Evolutionary conservation across 2,797 vertebrate species (phyloP), one percentile per base, ranked within the genome.

Genomic region (Lacerta bilineata): DNA sequence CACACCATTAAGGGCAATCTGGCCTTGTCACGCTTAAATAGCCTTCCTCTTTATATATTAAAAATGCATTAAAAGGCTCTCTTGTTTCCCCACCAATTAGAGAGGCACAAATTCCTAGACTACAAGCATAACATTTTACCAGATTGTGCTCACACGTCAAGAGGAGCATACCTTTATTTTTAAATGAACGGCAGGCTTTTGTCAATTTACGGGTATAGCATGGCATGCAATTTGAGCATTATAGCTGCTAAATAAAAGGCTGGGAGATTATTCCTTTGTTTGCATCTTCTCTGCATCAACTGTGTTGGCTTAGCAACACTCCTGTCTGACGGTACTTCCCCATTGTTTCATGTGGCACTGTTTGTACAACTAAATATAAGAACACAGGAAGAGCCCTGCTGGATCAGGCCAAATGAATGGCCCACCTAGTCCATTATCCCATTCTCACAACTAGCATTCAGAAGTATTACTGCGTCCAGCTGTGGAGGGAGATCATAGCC

Each of bases 1-100:
- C 29, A 18, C 15, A 80, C 36, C n/a, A 80, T 80, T 80, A 59
- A 10, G n/a, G 78, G 50, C 78, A 59, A 80, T 80, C 78, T 59
- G 50, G 55, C n/a, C 78, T 33, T 61, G 78, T 80, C 78, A 36
- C 7, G 29, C 15, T 8, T 4, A 79, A 79, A 79, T n/a, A 79
- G 46, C 27, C 11, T n/a, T 20, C 46, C 78, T 59, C 78, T 80
- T 80, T 80, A 80, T 59, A 33, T 33, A 74, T 39, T 69, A 29
- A 77, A 77, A 79, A 33, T 5, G 25, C 11, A 27, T 78, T 78
- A 33, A 59, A 59, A 61, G 18, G 50, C 29, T 50, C 10, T 50
- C 59, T 50, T 0, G 17, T 80, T 59, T 20, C 78, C 50, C 50
- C n/a, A 59, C 50, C 20, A 59, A 59, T 59, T 80, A 59, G 46